A percentile compares a stretch with the other conserved stretches of the same genome.
Evolutionary conservation across 2,888 invertebrate species (phyloP).

Genomic region (Pristionchus exspectatus): DNA sequence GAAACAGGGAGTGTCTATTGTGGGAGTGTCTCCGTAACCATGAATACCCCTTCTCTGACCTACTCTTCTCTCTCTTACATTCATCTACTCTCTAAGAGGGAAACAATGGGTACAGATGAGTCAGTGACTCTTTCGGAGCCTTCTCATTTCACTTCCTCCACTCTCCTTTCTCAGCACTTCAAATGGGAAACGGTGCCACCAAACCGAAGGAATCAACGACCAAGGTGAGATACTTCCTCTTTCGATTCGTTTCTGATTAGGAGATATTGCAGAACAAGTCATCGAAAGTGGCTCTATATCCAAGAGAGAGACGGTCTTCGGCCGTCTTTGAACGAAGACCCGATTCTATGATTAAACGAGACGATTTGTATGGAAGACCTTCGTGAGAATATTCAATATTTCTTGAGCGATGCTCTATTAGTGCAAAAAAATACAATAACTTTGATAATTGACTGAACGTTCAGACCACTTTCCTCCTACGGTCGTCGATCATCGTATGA

Average conservation of each 20-base stretch:
- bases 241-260: background rate
- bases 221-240: slow-evolving; percentile 28
- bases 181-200: slow-evolving; percentile 48
- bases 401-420: background rate
- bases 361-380: slow-evolving; percentile 35
- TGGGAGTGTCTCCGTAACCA: slow-evolving; percentile 1
- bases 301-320: slow-evolving; percentile 1
- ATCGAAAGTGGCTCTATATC: slow-evolving; percentile 25
- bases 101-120: slow-evolving; percentile 34
- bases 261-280: background rate
- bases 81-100: background rate
- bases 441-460: too few relatives aligned
- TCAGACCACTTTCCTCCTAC: background rate
- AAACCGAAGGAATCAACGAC: slow-evolving; percentile 30
- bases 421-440: background rate
- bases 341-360: slow-evolving; percentile 22
- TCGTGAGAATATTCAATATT: background rate
- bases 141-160: slow-evolving; percentile 38
- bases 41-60: background rate
- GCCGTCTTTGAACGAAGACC: slow-evolving; percentile 27
- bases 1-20: background rate
- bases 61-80: background rate
- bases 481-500: slow-evolving; percentile 34
- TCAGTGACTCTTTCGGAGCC: slow-evolving; percentile 40
- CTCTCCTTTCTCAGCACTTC: background rate